Percentiles rank a stretch among this genome's conserved stretches.
Evolutionary conservation across 2,113 vertebrate genomes (phyloP).

Genomic region (Ptilonorhynchus violaceus): DNA sequence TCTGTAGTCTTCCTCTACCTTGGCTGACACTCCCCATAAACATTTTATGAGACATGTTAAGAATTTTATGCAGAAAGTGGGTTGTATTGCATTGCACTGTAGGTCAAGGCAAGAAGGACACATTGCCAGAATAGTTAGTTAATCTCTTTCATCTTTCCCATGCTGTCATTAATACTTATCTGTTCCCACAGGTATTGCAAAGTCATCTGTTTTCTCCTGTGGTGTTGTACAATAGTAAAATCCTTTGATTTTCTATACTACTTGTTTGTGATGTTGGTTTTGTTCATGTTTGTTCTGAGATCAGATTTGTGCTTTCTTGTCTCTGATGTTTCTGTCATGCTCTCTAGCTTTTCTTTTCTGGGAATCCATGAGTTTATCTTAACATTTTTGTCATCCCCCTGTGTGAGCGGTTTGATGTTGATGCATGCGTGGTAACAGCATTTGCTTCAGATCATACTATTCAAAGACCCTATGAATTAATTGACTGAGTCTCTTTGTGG

Average conservation of each 20-base stretch:
- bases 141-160: constrained; percentile 54
- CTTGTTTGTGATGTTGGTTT: neutral
- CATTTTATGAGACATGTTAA: constrained; percentile 49
- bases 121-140: constrained; percentile 29
- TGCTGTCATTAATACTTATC: constrained; percentile 49
- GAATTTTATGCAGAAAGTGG: constrained; percentile 41
- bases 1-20: neutral
- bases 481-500: neutral
- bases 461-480: neutral
- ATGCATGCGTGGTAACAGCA: rapidly evolving
- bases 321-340: neutral
- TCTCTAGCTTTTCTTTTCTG: neutral
- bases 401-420: neutral
- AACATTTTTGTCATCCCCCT: neutral
- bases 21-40: constrained; percentile 35
- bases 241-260: neutral
- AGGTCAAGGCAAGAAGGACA: constrained; percentile 51
- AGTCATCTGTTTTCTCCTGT: constrained; percentile 24
- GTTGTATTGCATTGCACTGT: neutral
- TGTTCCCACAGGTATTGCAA: constrained; percentile 41
- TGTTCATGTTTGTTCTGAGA: neutral
- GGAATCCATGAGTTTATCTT: neutral
- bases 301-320: neutral
- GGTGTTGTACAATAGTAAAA: neutral
- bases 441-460: neutral